Percentiles rank a stretch among this genome's conserved stretches.
These are phyloP conservation scores for Coryphaenoides rupestris DNA, from an alignment of 2,113 vertebrate species.

Conservation along the genomic window DNA sequence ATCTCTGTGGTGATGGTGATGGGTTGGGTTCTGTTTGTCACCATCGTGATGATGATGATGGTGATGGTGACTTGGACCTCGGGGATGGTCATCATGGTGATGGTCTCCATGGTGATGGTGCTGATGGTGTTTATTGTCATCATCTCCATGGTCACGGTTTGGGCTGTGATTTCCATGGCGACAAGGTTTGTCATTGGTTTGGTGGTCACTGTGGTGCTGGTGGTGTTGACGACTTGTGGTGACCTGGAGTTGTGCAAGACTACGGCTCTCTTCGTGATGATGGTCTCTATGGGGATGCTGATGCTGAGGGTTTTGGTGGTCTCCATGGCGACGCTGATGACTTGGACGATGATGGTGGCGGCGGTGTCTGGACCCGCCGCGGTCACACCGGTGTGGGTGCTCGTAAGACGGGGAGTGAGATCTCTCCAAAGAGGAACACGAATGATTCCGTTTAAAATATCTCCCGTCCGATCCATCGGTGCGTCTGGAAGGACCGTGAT, in stretches of 20 bases:
- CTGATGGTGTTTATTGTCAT: not conserved
- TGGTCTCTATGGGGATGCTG: constrained; percentile 16
- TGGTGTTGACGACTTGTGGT: not conserved
- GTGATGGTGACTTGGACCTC: not conserved
- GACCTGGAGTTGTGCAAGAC: not conserved
- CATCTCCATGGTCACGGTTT: not conserved
- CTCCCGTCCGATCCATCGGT: constrained; percentile 16
- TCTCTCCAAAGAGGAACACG: constrained; percentile 28
- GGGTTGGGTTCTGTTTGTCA: constrained; percentile 2
- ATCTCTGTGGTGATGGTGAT: constrained; percentile 11
- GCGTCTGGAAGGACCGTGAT: constrained; percentile 34
- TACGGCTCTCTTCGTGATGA: constrained; percentile 23
- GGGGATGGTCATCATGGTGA: not conserved
- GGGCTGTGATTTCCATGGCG: constrained; percentile 10
- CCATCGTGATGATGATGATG: constrained; percentile 14
- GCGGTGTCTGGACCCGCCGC: too few relatives aligned
- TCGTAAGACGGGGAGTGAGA: constrained; percentile 30
- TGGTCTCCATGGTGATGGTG: constrained; percentile 13
- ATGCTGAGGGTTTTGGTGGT: constrained; percentile 16
- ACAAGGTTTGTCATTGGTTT: not conserved
- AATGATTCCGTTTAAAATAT: constrained; percentile 27
- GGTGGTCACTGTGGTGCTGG: constrained; percentile 26
- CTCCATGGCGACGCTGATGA: constrained; percentile 12
- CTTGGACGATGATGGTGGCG: too few relatives aligned
- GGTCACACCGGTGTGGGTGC: constrained; percentile 17